Evolutionary conservation across 2,113 vertebrate species (phyloP).

Genomic region (Eira barbara): DNA sequence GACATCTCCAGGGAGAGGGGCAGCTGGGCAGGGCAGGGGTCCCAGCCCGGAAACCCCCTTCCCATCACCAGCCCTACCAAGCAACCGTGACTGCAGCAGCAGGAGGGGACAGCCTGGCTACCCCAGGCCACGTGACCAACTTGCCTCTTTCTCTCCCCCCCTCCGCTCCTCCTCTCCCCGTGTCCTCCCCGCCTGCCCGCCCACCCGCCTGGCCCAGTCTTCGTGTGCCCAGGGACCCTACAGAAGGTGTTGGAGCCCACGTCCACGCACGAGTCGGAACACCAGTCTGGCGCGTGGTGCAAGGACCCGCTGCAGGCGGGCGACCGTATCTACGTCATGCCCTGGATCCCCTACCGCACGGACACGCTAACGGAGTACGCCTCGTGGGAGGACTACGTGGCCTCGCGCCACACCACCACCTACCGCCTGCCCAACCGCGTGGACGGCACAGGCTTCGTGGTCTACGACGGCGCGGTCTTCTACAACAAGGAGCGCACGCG

Average conservation of each 20-base stretch:
- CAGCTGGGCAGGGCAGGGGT: slow-evolving; percentile 68
- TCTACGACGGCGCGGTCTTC: slow-evolving; percentile 96
- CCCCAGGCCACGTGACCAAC: slow-evolving; percentile 73
- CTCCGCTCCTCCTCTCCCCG: slow-evolving; percentile 66
- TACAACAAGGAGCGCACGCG: slow-evolving; percentile 98
- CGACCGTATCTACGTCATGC: slow-evolving; percentile 95
- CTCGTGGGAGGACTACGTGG: slow-evolving; percentile 94
- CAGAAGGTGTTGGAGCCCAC: slow-evolving; percentile 90
- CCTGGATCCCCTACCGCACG: slow-evolving; percentile 96
- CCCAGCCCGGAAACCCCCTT: slow-evolving; percentile 65
- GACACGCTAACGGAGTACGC: slow-evolving; percentile 95
- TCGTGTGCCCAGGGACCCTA: slow-evolving; percentile 94
- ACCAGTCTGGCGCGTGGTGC: slow-evolving; percentile 96
- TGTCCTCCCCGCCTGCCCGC: slow-evolving; percentile 53
- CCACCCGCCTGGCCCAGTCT: slow-evolving; percentile 85
- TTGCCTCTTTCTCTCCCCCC: slow-evolving; percentile 75
- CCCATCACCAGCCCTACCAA: slow-evolving; percentile 74
- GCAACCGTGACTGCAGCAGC: slow-evolving; percentile 80
- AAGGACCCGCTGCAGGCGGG: slow-evolving; percentile 96
- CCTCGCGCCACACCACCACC: slow-evolving; percentile 90
- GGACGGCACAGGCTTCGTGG: slow-evolving; percentile 95
- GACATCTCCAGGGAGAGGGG: slow-evolving; percentile 71
- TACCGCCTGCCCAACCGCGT: slow-evolving; percentile 95
- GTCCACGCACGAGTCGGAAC: slow-evolving; percentile 91
- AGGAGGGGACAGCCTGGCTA: slow-evolving; percentile 63